Evolutionary conservation across 2,113 vertebrate genomes (phyloP), one percentile per base, ranked within the genome.

Genomic region (Lophius piscatorius): DNA sequence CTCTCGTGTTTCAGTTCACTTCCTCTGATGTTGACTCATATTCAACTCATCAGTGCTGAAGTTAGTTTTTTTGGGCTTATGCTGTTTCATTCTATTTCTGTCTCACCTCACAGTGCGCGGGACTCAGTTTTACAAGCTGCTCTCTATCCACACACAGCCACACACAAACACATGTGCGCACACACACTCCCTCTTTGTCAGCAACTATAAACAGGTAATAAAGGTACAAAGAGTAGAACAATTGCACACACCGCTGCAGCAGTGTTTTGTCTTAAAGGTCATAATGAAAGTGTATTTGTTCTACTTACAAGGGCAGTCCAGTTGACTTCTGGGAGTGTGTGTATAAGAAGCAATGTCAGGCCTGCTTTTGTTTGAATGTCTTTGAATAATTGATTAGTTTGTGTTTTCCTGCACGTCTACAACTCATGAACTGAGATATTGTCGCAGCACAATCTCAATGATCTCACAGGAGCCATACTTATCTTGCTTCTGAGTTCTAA

Each of bases 241-340:
- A 51, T 33, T 14, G 13, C 16, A 34, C 49, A 36, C 29, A 38
- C 58, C 13, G 39, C 56, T 69, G 65, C 20, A 6, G 17, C 41
- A 6, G 26, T 23, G 11, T 41, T 61, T 41, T 45, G 14, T 22
- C 42, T 59, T 40, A 22, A 45, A 56, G 60, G 48, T 60, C 23
- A 20, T 33, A 47, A 49, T 77, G 38, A 68, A 13, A 26, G 14
- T 26, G 39, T 78, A 54, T 78, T 73, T 75, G 63, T 63, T 80
- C 73, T 58, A 22, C 18, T 68, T 17, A 62, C 59, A 41, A 69
- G 73, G 52, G 29, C 63, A 55, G 54, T 31, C 20, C 33, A 11
- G 13, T 20, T 44, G 39, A 66, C 38, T 20, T 58, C 48, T 40
- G 20, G 12, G 16, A 20, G 28, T 39, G 38, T 42, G 8, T 23